phyloP scores from a whole-genome alignment of 2,113 vertebrate species.

The Psittacara wagleri region DNA sequence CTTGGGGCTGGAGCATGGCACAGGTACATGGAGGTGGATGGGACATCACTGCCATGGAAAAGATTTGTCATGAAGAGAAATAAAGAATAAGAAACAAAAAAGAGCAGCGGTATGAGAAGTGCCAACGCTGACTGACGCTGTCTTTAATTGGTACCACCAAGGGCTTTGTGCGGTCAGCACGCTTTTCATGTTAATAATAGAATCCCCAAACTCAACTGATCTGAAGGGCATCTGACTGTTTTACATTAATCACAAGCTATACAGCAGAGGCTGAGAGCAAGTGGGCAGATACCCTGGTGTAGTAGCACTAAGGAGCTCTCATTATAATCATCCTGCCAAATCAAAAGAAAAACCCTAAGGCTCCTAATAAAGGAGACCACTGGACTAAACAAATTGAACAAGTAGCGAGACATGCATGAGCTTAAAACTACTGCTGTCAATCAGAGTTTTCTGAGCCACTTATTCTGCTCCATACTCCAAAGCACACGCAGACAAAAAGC shows the following conservation, averaged over 20 bases:
- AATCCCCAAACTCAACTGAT: conserved; percentile 56
- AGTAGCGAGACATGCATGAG: conserved; percentile 42
- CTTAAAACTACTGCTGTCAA: conserved; percentile 36
- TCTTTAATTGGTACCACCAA: conserved; percentile 64
- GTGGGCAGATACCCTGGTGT: conserved; percentile 65
- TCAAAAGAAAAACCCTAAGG: conserved; percentile 71
- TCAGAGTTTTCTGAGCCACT: conserved; percentile 14
- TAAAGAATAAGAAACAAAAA: not conserved
- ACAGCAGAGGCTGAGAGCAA: conserved; percentile 62
- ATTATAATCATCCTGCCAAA: conserved; percentile 69
- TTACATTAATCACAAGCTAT: conserved; percentile 66
- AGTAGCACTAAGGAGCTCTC: conserved; percentile 61
- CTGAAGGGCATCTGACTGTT: conserved; percentile 65
- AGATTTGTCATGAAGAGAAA: not conserved
- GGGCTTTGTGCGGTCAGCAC: conserved; percentile 40
- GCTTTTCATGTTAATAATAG: conserved; percentile 45
- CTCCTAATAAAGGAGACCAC: conserved; percentile 63
- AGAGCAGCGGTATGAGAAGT: not conserved
- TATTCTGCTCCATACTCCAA: not conserved
- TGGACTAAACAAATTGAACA: conserved; percentile 71
- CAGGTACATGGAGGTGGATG: not conserved
- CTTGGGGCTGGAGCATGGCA: not conserved
- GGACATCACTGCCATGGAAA: not conserved
- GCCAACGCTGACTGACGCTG: conserved; percentile 4
- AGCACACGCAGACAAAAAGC: accelerated